These are phyloP conservation scores for Tachina fera DNA, from an alignment of 2,888 invertebrate genomes.

Conservation along the genomic window DNA sequence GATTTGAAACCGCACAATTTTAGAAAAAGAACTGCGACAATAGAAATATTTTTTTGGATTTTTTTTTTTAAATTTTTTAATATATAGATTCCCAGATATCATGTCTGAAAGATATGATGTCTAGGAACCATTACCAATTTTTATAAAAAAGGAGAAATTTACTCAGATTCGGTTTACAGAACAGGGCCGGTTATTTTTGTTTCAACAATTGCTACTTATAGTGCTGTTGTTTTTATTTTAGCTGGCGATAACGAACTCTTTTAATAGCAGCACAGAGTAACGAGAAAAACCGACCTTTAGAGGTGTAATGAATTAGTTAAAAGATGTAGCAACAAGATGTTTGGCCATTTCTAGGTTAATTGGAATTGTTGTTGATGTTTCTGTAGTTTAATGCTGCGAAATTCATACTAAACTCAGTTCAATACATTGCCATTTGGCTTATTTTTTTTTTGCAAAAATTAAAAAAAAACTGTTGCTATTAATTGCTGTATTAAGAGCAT, in stretches of 20 bases:
- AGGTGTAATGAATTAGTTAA: conserved; percentile 52
- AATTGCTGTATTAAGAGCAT: conserved; percentile 25
- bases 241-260: conserved; percentile 36
- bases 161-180: too few species aligned
- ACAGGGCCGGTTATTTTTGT: conserved; percentile 6
- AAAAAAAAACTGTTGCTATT: conserved; percentile 53
- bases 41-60: too few species aligned
- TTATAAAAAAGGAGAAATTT: too few species aligned
- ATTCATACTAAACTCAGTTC: conserved; percentile 33
- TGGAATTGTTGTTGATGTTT: conserved; percentile 25
- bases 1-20: too few species aligned
- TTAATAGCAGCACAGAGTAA: neutral
- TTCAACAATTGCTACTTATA: neutral
- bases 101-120: too few species aligned
- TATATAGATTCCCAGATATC: too few species aligned
- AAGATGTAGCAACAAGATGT: neutral
- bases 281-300: conserved; percentile 29
- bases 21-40: too few species aligned
- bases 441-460: neutral
- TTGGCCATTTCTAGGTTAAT: neutral
- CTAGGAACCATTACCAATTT: too few species aligned
- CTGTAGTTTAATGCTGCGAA: conserved; percentile 3
- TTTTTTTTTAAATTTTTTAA: too few species aligned
- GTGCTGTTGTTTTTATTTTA: conserved; percentile 37
- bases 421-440: conserved; percentile 13